Conservation (phyloP, 2,888 invertebrate species). For the Noctua janthe region DNA sequence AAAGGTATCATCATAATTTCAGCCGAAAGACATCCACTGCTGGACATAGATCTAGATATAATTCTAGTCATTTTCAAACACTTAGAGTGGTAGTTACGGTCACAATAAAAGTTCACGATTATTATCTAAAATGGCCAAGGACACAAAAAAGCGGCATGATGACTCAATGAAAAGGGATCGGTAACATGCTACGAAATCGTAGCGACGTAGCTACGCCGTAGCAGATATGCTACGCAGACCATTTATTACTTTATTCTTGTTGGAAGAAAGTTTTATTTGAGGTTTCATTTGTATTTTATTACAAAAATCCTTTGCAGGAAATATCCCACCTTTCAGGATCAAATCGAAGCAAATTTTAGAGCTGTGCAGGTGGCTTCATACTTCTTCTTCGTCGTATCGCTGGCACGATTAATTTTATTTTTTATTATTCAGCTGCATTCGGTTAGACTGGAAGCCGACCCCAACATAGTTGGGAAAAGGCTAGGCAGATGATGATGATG, state of each 20-base stretch:
- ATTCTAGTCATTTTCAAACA: neutral
- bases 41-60: neutral
- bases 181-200: slow-evolving; percentile 32
- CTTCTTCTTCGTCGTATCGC: too few species aligned
- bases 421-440: too few species aligned
- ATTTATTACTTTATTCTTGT: neutral
- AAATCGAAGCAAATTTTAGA: too few species aligned
- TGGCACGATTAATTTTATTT: too few species aligned
- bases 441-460: too few species aligned
- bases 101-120: neutral
- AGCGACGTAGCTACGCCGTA: slow-evolving; percentile 46
- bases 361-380: too few species aligned
- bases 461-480: too few species aligned
- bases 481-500: too few species aligned
- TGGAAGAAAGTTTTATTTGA: neutral
- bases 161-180: neutral
- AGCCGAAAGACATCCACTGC: too few species aligned
- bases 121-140: neutral
- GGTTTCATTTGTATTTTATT: neutral
- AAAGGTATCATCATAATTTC: neutral
- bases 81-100: neutral
- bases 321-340: too few species aligned
- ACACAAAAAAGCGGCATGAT: neutral
- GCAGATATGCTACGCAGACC: slow-evolving; percentile 29
- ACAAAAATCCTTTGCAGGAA: neutral